phyloP scores from a whole-genome alignment of 2,113 vertebrate species.

The Seriola aureovittata region DNA sequence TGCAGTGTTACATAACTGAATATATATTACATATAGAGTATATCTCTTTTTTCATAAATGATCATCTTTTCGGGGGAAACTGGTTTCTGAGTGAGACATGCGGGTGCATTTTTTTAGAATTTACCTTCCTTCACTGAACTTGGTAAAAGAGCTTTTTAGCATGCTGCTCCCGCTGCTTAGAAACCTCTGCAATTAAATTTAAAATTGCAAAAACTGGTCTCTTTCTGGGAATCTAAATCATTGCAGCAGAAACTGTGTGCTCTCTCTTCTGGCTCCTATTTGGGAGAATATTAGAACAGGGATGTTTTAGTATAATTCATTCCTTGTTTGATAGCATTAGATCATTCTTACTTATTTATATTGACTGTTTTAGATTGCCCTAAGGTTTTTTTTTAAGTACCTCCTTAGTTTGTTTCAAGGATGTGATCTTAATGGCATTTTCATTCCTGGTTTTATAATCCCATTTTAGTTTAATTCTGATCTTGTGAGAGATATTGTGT shows the following conservation, averaged over 20 bases:
- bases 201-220: constrained; percentile 44
- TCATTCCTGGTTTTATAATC: constrained; percentile 17
- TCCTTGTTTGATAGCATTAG: constrained; percentile 31
- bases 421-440: neutral
- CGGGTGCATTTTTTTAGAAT: neutral
- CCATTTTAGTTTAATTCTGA: constrained; percentile 10
- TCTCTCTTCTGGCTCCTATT: constrained; percentile 25
- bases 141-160: constrained; percentile 27
- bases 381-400: too few relatives aligned
- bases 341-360: constrained; percentile 17
- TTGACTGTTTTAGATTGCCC: constrained; percentile 15
- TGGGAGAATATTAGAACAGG: constrained; percentile 21
- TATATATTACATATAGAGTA: constrained; percentile 29
- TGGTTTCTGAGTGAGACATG: constrained; percentile 22
- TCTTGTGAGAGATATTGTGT: neutral
- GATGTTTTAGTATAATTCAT: constrained; percentile 46
- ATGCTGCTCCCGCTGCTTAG: constrained; percentile 38
- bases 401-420: constrained; percentile 13
- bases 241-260: constrained; percentile 23
- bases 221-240: constrained; percentile 52
- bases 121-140: neutral
- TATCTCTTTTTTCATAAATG: constrained; percentile 23
- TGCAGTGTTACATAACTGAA: constrained; percentile 33
- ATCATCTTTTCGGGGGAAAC: neutral
- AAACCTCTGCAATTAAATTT: constrained; percentile 58